Evolutionary conservation across 2,888 invertebrate genomes (phyloP).

Genomic region (Encarsia formosa): DNA sequence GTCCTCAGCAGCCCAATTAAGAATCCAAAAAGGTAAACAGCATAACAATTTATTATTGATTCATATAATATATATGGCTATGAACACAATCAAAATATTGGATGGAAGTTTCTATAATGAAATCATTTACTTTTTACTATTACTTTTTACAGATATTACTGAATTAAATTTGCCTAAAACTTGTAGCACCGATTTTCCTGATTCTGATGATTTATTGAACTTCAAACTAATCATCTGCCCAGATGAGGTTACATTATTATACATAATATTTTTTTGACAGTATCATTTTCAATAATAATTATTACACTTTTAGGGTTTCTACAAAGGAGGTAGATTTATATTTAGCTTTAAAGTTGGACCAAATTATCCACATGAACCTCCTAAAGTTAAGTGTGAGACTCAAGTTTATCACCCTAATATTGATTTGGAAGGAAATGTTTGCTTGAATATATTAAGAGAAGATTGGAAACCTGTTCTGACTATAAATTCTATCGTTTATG

Average conservation of each 20-base stretch:
- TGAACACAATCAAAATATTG: no score
- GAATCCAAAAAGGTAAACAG: constrained; percentile 90
- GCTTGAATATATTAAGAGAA: constrained; percentile 93
- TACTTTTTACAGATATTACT: constrained; percentile 77
- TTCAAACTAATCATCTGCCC: constrained; percentile 95
- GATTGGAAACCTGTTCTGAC: constrained; percentile 99
- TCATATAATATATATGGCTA: no score
- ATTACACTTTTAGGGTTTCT: constrained; percentile 69
- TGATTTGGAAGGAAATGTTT: constrained; percentile 96
- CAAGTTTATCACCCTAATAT: constrained; percentile 98
- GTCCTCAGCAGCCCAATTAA: constrained; percentile 92
- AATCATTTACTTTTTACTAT: no score
- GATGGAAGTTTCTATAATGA: no score
- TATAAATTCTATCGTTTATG: constrained; percentile 96
- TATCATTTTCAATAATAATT: not conserved
- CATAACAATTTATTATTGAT: not conserved
- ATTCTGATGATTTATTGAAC: constrained; percentile 91
- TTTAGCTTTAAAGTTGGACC: constrained; percentile 98
- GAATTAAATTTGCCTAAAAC: constrained; percentile 96
- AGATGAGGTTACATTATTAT: constrained; percentile 68
- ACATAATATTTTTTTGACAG: not conserved
- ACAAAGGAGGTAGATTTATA: constrained; percentile 87
- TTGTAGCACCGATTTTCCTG: constrained; percentile 92
- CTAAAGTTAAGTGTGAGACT: constrained; percentile 97
- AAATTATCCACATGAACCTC: constrained; percentile 97